Base-by-base conservation (phyloP, 2,113 vertebrate species). In the Eleginops maclovinus region DNA sequence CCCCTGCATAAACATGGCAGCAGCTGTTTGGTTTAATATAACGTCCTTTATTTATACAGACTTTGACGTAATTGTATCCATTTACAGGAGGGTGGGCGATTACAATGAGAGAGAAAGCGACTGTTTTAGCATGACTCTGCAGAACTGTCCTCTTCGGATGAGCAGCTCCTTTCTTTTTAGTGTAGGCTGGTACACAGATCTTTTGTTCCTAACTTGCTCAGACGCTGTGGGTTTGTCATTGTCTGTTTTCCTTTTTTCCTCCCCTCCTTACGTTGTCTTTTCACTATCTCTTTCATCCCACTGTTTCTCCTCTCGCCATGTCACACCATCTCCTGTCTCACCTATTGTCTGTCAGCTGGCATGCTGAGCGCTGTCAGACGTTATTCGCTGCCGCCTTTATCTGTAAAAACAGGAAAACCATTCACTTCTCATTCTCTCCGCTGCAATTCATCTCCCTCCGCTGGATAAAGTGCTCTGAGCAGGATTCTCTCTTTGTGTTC, bases 51-150 rank as follows among this genome's bases (percentile, higher is more conserved):
- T 69, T 69, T 24, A 54, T 53, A 13, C 36, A 26, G 28, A 80
- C 58, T 41, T 4, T 47, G 64, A 65, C 47, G 10, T 63, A 51
- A 22, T 50, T 54, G 49, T 49, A 24, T 66, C 41, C 58, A 55
- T 70, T 71, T 77, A 70, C 68, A 61, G 58, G 58, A 49, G 53
- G 43, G 46, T 16, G 43, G 63, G 47, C 36, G 68, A 90, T 83
- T 56, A 81, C 74, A 72, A 80, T 50, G 81, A 81, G 75, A 88
- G 67, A 44, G 63, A 88, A 64, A 44, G 63, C 53, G 56, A 43
- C 31, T 44, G 59, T 79, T 82, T 87, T 77, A 77, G 66, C 11
- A 72, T 93, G 93, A 94, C 92, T 90, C 75, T 88, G 92, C 90
- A 91, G 75, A 89, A 83, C 81, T 73, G 67, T 77, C 60, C 63